These are phyloP conservation scores for Perdix hodgsoniae DNA, from an alignment of 2,797 vertebrate genomes.

Conservation along the genomic window DNA sequence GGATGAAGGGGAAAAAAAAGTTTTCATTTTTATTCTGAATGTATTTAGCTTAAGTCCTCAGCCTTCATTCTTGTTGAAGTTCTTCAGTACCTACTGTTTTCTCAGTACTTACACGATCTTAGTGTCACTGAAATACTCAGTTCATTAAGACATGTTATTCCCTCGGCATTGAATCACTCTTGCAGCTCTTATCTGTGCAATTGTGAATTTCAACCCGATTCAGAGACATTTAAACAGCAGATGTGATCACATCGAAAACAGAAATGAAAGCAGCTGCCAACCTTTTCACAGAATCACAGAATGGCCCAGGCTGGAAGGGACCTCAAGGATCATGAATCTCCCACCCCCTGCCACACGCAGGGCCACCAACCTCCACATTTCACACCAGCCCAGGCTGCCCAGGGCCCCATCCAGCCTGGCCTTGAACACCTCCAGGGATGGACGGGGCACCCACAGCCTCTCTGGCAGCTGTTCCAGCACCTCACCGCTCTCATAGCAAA, in stretches of 20 bases:
- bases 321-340: too few relatives aligned
- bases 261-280: background rate
- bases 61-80: background rate
- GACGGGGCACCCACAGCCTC: too few relatives aligned
- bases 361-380: too few relatives aligned
- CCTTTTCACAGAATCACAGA: background rate
- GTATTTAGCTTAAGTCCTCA: background rate
- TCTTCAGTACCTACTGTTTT: background rate
- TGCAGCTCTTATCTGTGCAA: background rate
- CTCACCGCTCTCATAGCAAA: too few relatives aligned
- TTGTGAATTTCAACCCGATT: background rate
- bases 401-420: too few relatives aligned
- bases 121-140: background rate
- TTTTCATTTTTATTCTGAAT: background rate
- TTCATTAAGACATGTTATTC: background rate
- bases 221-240: background rate
- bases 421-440: too few relatives aligned
- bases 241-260: background rate
- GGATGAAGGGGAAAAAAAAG: background rate
- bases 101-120: background rate
- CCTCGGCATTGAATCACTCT: background rate
- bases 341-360: too few relatives aligned
- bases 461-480: too few relatives aligned
- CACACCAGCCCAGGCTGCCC: too few relatives aligned
- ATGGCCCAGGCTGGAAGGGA: too few relatives aligned